These are phyloP conservation scores for Coptotermes formosanus DNA, from an alignment of 1,140 invertebrate species.

Conservation along the genomic window DNA sequence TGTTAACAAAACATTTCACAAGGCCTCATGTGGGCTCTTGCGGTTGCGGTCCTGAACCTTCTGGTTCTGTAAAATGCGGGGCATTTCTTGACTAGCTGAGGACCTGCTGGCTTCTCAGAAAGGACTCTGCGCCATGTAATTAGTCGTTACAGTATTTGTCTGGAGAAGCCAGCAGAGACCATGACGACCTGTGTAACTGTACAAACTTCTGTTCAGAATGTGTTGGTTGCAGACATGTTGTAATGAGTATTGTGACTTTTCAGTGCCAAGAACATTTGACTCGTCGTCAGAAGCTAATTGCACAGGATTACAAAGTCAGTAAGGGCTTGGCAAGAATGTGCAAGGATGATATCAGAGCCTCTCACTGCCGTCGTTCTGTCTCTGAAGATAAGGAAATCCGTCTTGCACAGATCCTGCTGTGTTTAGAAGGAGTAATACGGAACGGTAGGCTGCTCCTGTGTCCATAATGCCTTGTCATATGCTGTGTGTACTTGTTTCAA, in stretches of 20 bases:
- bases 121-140: too few relatives aligned
- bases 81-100: too few relatives aligned
- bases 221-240: not conserved
- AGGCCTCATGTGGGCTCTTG: too few relatives aligned
- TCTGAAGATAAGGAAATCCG: conserved; percentile 71
- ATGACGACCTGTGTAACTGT: not conserved
- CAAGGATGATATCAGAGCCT: conserved; percentile 82
- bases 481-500: not conserved
- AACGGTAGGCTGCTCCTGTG: conserved; percentile 54
- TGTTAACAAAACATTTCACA: too few relatives aligned
- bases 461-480: not conserved
- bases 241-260: conserved; percentile 15
- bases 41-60: too few relatives aligned
- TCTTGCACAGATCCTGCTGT: conserved; percentile 88
- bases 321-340: conserved; percentile 86
- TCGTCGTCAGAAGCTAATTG: conserved; percentile 81
- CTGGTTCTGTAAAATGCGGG: too few relatives aligned
- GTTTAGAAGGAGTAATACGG: conserved; percentile 82
- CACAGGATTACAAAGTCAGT: conserved; percentile 88
- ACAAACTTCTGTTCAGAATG: not conserved
- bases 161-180: too few relatives aligned
- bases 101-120: too few relatives aligned
- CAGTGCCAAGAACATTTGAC: conserved; percentile 82
- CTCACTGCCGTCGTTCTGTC: conserved; percentile 71
- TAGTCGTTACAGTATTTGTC: too few relatives aligned